Evolutionary conservation across 2,797 vertebrate species (phyloP).

Genomic region (Etheostoma perlongum): DNA sequence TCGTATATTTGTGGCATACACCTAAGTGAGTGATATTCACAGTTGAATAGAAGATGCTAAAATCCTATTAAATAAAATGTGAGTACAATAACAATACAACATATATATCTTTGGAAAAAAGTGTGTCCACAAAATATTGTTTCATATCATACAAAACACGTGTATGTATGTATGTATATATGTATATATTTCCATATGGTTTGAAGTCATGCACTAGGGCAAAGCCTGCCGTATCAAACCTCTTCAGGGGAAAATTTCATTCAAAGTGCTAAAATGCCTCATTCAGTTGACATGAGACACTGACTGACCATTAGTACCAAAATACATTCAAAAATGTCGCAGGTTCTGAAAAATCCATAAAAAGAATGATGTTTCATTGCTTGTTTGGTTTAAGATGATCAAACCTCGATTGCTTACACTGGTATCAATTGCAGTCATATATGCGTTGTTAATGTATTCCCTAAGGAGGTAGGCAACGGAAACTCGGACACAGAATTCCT

Average conservation of each 20-base stretch:
- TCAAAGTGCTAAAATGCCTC: conserved; percentile 82
- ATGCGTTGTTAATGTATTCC: conserved; percentile 63
- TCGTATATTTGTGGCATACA: conserved; percentile 74
- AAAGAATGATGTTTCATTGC: conserved; percentile 40
- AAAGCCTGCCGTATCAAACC: conserved; percentile 68
- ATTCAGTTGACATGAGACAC: conserved; percentile 66
- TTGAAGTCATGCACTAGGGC: conserved; percentile 61
- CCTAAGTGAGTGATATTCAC: conserved; percentile 75
- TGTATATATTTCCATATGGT: conserved; percentile 53
- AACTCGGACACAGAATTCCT: conserved; percentile 61
- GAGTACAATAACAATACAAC: conserved; percentile 63
- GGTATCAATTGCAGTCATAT: conserved; percentile 67
- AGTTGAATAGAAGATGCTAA: conserved; percentile 69
- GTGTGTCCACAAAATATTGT: conserved; percentile 71
- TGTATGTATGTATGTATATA: not conserved
- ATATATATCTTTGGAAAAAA: conserved; percentile 73
- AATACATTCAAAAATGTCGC: conserved; percentile 81
- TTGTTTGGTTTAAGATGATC: conserved; percentile 64
- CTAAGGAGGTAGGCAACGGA: conserved; percentile 75
- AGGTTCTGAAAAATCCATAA: conserved; percentile 43
- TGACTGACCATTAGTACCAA: conserved; percentile 72
- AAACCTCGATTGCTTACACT: conserved; percentile 44
- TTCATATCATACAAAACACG: conserved; percentile 68
- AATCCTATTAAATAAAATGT: conserved; percentile 73
- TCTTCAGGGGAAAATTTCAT: conserved; percentile 65